Evolutionary conservation across 2,113 vertebrate species (phyloP), one percentile per base, ranked within the genome.

Genomic region (Eubucco bourcierii): DNA sequence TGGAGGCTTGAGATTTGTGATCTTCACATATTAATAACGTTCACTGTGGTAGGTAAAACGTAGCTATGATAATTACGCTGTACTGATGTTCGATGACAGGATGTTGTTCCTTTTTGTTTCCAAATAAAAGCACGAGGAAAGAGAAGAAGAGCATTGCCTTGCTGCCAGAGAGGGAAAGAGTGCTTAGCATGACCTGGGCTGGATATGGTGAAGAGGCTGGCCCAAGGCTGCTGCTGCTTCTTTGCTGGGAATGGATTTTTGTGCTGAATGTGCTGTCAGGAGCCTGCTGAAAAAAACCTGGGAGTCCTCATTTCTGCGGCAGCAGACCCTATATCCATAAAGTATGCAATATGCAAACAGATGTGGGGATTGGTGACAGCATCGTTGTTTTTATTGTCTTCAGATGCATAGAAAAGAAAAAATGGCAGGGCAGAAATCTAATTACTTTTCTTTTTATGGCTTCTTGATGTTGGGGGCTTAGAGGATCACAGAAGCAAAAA

Each of bases 31-130:
- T 82, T 72, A 93, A 84, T 94, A 95, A 74, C 11, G 3, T 83
- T 95, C 91, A 65, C 87, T 19, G 60, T 91, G 83, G 90, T 93
- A 88, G 94, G 85, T 93, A 91, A 96, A 95, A 95, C 8, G 12
- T 78, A 78, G 79, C 91, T 89, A 44, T 84, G 77, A 75, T 91
- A 92, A 91, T 96, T 91, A 73, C 0, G 2, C 80, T 37, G 80
- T 86, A 75, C 82, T 95, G 74, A 52, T 87, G 74, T 94, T 95
- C 12, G 59, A 81, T 94, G 94, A 93, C 72, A 89, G 71, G 55
- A 81, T 88, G 90, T 95, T 94, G 56, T 88, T 91, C 88, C 92
- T 91, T 95, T 95, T 75, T 90, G 78, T 96, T 95, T 95, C 85
- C 75, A 94, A 95, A 96, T 81, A 79, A 83, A 93, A 84, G 86